Conservation (phyloP, 1,140 invertebrate genomes). For the Catajapyx aquilonaris region DNA sequence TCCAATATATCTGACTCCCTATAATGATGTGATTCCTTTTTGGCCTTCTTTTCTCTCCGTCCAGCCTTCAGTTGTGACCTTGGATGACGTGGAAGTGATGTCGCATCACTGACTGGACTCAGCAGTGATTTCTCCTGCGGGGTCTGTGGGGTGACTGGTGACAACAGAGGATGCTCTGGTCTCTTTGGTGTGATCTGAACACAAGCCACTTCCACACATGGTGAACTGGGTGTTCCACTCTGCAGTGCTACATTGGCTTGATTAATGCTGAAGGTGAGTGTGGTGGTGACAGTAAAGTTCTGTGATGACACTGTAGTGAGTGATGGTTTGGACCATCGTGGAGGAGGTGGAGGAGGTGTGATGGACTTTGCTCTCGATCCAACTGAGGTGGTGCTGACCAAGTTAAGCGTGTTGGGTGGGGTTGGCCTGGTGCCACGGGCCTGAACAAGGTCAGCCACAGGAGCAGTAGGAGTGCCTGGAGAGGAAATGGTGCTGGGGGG, state of each 20-base stretch:
- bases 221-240: too few species aligned
- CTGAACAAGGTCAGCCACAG: slow-evolving; percentile 19
- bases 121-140: too few species aligned
- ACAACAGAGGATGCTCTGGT: not conserved
- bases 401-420: slow-evolving; percentile 57
- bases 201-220: too few species aligned
- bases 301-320: slow-evolving; percentile 19
- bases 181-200: slow-evolving; percentile 7
- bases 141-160: too few species aligned
- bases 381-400: slow-evolving; percentile 18
- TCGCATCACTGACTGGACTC: too few species aligned
- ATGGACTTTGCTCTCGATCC: slow-evolving; percentile 22
- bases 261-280: slow-evolving; percentile 57
- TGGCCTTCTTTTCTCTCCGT: slow-evolving; percentile 10
- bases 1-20: slow-evolving; percentile 67
- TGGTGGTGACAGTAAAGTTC: slow-evolving; percentile 60
- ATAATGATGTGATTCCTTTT: slow-evolving; percentile 34
- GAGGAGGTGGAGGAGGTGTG: slow-evolving; percentile 36
- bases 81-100: too few species aligned
- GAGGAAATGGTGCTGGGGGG: slow-evolving; percentile 5
- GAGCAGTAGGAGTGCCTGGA: slow-evolving; percentile 17
- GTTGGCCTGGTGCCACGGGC: slow-evolving; percentile 45
- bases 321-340: slow-evolving; percentile 31
- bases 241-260: slow-evolving; percentile 25
- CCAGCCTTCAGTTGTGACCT: too few species aligned